Evolutionary conservation across 2,888 invertebrate genomes (phyloP).

Genomic region (Cheilosia soror): DNA sequence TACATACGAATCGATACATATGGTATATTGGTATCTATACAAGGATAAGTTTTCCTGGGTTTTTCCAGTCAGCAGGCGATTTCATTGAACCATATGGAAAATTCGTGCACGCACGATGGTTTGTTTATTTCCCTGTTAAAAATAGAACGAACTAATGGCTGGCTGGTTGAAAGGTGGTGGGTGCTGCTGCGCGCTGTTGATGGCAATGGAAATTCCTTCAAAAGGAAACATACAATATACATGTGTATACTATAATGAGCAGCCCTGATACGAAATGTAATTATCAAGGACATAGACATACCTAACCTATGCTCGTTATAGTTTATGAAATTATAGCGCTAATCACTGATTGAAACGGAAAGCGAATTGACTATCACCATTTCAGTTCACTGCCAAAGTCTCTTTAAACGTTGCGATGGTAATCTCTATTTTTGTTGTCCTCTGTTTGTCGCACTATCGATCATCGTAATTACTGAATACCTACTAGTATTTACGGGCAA

Average conservation of each 20-base stretch:
- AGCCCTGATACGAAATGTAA: background rate
- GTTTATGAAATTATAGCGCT: constrained; percentile 24
- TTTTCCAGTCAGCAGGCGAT: constrained; percentile 68
- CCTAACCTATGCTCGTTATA: background rate
- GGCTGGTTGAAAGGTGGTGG: constrained; percentile 22
- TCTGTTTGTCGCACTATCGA: constrained; percentile 26
- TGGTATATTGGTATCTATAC: constrained; percentile 25
- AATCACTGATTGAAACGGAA: constrained; percentile 38
- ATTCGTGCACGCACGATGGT: constrained; percentile 65
- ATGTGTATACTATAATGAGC: background rate
- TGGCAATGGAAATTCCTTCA: constrained; percentile 62
- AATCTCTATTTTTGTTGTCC: constrained; percentile 22
- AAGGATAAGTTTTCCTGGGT: constrained; percentile 74
- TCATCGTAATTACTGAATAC: constrained; percentile 27
- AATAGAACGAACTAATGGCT: constrained; percentile 22
- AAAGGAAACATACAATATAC: constrained; percentile 7
- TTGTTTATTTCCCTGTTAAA: constrained; percentile 68
- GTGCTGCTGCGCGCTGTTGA: constrained; percentile 51
- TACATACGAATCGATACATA: background rate
- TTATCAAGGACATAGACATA: constrained; percentile 10
- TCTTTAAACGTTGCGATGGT: constrained; percentile 33
- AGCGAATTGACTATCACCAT: constrained; percentile 30
- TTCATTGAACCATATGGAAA: constrained; percentile 72
- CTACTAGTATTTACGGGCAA: background rate
- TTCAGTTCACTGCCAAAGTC: constrained; percentile 36